Conservation (phyloP, 1,140 invertebrate species). For the Centruroides vittatus region DNA sequence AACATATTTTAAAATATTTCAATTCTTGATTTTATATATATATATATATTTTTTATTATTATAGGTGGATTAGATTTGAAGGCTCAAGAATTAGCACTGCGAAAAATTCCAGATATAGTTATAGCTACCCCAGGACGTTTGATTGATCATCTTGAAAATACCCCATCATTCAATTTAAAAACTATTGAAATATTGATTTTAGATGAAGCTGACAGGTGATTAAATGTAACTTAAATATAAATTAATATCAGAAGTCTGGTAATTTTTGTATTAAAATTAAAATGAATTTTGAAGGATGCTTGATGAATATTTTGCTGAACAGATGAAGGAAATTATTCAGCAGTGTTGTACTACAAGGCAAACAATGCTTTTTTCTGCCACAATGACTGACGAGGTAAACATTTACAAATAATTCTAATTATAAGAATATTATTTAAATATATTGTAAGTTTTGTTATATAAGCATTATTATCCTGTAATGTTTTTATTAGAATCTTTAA, state of each 20-base stretch:
- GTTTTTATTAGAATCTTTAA: no score
- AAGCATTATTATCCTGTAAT: no score
- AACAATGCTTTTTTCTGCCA: conserved; percentile 95
- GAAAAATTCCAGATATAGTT: conserved; percentile 87
- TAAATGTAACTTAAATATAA: background rate
- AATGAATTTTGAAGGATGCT: conserved; percentile 55
- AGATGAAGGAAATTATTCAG: conserved; percentile 91
- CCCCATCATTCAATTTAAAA: conserved; percentile 76
- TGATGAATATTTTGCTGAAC: conserved; percentile 95
- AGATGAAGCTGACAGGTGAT: conserved; percentile 82
- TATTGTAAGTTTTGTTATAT: no score
- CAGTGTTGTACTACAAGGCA: conserved; percentile 86
- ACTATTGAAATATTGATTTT: conserved; percentile 87
- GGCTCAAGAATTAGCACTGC: conserved; percentile 65
- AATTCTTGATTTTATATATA: no score
- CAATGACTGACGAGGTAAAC: conserved; percentile 82
- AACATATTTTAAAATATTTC: no score
- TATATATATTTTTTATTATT: no score
- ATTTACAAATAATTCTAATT: background rate
- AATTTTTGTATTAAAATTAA: background rate
- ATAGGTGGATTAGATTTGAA: conserved; percentile 79
- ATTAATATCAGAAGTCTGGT: background rate
- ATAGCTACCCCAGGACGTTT: conserved; percentile 95
- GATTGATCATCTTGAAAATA: conserved; percentile 94
- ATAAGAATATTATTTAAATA: no score